Evolutionary conservation across 2,888 invertebrate genomes (phyloP), one percentile per base, ranked within the genome.

Genomic region (Gonocerus acuteangulatus): DNA sequence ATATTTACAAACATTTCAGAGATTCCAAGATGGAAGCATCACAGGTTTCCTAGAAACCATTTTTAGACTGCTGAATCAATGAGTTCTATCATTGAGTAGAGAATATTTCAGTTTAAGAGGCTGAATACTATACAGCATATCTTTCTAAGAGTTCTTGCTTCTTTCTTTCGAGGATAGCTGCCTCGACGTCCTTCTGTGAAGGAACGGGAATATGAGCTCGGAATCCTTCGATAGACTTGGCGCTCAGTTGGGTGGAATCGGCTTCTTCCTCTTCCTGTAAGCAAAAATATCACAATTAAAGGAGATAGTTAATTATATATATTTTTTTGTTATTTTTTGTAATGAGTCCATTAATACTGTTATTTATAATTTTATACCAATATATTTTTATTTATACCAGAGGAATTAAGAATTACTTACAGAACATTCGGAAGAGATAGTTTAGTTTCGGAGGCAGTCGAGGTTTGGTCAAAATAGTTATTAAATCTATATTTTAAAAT

Each of bases 141-240:
- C 54, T 52, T 18, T 60, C 87, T 63, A 97, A 73, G 44, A 99
- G 77, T 74, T 96, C 95, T 73, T 87, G 87, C 74, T 99, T 99
- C 74, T 94, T 91, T 71, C 91, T 83, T 67, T 83, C 81, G 0
- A 99, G 78, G 60, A 99, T 77, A 0, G 95, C 95, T 70, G 89
- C 89, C 72, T 95, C 95, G 65, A 97, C 87, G 73, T 96, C 94
- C 74, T 88, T 86, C 74, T 96, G 95, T 13, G 91, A 87, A 0
- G 96, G 96, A 32, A 97, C 93, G 6, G 92, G 86, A 48, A 94
- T 94, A 73, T 94, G 93, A 18, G 88, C 85, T 4, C 86, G 86
- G 72, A 85, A 87, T 65, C 81, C 78, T 47, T 80, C 62, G 2
- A 64, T 19, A 3, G 48, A 60, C 44, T 64, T 64, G 4, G 64